phyloP scores from a whole-genome alignment of 2,113 vertebrate genomes.

The Ptychochromis oligacanthus region DNA sequence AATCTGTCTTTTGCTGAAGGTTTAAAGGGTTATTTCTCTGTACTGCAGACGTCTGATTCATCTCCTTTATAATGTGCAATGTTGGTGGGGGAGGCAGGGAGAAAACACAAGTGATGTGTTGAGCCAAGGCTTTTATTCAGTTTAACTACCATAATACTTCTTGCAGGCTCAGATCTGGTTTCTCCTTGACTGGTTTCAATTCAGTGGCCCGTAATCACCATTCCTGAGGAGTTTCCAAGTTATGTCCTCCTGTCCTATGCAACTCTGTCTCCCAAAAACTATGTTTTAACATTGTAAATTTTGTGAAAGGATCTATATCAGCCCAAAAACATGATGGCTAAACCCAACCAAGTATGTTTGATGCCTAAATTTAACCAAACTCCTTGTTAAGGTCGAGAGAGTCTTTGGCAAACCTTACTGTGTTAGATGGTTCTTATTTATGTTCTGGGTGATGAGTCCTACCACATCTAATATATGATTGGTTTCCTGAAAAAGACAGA shows the following conservation, averaged over 20 bases:
- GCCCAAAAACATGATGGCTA: not conserved
- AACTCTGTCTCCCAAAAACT: not conserved
- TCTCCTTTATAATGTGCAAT: conserved; percentile 58
- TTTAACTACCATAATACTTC: conserved; percentile 69
- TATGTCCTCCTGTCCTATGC: conserved; percentile 52
- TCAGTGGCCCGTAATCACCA: conserved; percentile 64
- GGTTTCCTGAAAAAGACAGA: not conserved
- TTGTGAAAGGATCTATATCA: not conserved
- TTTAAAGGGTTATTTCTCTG: conserved; percentile 64
- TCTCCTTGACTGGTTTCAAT: conserved; percentile 70
- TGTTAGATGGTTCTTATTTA: not conserved
- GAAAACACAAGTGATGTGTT: conserved; percentile 62
- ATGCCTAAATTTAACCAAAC: not conserved
- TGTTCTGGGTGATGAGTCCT: not conserved
- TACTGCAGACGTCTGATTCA: conserved; percentile 64
- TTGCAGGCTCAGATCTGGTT: conserved; percentile 69
- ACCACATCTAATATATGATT: not conserved
- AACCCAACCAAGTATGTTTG: not conserved
- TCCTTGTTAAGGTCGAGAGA: not conserved
- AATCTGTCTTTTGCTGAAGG: conserved; percentile 37
- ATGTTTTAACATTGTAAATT: not conserved
- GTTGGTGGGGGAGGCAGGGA: conserved; percentile 36
- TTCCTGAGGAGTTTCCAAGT: conserved; percentile 61
- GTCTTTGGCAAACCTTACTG: not conserved
- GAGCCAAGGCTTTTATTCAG: conserved; percentile 54